Conservation (phyloP, 2,888 invertebrate genomes). For the Oxytorus armatus region DNA sequence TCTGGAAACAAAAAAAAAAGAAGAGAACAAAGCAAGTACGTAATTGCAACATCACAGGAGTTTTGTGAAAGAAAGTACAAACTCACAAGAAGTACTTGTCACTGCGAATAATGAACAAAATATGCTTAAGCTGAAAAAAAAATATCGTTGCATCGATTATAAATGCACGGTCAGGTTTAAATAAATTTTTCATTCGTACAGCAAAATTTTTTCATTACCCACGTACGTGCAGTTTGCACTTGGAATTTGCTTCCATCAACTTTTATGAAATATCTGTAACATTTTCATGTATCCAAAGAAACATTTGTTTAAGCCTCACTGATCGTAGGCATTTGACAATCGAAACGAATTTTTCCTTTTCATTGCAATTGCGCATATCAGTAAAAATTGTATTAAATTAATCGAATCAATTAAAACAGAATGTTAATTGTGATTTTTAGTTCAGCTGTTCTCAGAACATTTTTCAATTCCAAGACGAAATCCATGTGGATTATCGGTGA, state of each 20-base stretch:
- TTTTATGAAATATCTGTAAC: not conserved
- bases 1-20: not conserved
- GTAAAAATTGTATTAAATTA: not conserved
- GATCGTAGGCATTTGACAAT: not conserved
- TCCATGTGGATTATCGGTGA: no score
- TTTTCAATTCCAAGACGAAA: slow-evolving; percentile 14
- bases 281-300: not conserved
- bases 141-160: not conserved
- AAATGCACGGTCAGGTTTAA: not conserved
- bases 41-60: not conserved
- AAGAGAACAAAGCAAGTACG: not conserved
- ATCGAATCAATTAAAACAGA: slow-evolving; percentile 1
- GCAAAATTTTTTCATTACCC: no score
- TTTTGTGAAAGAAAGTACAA: not conserved
- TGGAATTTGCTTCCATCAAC: not conserved
- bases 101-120: not conserved
- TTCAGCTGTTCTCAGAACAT: not conserved
- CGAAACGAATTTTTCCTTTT: no score
- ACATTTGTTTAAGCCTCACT: not conserved
- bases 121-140: not conserved
- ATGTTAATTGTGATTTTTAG: not conserved
- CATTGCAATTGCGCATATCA: no score
- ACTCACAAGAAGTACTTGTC: not conserved
- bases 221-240: not conserved
- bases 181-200: not conserved